Base-by-base conservation (phyloP, 2,888 invertebrate genomes). In the Blastobasis adustella region DNA sequence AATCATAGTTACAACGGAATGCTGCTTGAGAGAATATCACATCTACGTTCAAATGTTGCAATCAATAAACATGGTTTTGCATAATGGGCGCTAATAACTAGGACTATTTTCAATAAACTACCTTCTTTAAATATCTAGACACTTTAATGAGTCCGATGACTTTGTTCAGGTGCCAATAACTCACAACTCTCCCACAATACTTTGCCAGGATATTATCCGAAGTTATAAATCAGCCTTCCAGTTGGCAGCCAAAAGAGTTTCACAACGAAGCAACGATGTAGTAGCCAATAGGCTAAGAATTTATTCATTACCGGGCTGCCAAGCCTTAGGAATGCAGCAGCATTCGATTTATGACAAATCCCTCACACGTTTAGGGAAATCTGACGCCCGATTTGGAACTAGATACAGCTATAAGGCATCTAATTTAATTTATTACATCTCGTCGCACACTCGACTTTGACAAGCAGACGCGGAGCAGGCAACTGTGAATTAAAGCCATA, bases 301-400 rank as follows among this genome's bases (percentile, higher is more conserved):
- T 37, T 38, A 46, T 23, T n/a, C 8, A 38, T 7, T 46, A 38
- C 48, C 51, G 45, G 40, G 51, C 45, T 39, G 49, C 50, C 47
- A 42, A 50, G 50, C 43, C 49, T 53, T 8, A 54, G 58, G 60
- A 61, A 67, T 66, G 63, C 56, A 45, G 54, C 47, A 37, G 38
- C 7, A 6, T 53, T 49, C 56, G 55, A 64, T 68, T 66, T 70
- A 67, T 62, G 64, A 71, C 67, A 68, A 69, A 73, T 72, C 67
- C 54, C 61, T 59, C 49, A 59, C 60, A 66, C 58, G 59, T 69
- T 63, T 67, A 63, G 60, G 68, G 68, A 64, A 61, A 68, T 63
- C 62, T 57, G 54, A 49, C 54, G 49, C 66, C 66, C 49, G 60
- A 59, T 63, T 69, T 66, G 71, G 73, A 55, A 66, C 23, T 37